Evolutionary conservation across 2,888 invertebrate genomes (phyloP).

Genomic region (Cremastinae sp.): DNA sequence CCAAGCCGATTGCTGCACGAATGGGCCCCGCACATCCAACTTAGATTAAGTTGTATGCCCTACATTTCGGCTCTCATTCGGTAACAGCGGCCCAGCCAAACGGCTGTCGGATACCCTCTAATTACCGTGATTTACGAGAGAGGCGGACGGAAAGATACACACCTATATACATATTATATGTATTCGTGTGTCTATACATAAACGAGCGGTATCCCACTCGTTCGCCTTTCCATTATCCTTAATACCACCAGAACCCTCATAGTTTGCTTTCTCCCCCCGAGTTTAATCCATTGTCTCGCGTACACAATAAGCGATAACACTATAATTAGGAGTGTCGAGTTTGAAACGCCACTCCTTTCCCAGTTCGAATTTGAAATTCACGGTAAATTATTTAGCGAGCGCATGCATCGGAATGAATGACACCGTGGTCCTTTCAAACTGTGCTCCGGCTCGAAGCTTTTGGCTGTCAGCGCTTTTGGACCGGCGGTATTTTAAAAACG

Average conservation of each 20-base stretch:
- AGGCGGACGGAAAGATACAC: conserved; percentile 21
- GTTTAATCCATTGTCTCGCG: conserved; percentile 46
- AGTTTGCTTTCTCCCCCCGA: conserved; percentile 11
- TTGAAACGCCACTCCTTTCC: conserved; percentile 25
- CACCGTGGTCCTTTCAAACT: no score
- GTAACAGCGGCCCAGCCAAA: conserved; percentile 65
- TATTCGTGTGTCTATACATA: background rate
- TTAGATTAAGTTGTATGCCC: conserved; percentile 72
- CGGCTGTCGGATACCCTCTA: conserved; percentile 70
- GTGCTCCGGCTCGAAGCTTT: no score
- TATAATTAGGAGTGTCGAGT: conserved; percentile 23
- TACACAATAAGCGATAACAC: conserved; percentile 47
- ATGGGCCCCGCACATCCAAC: conserved; percentile 64
- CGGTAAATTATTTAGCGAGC: background rate
- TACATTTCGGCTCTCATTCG: conserved; percentile 62
- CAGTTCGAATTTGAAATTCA: no score
- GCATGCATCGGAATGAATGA: no score
- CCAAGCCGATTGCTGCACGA: conserved; percentile 61
- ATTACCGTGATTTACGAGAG: conserved; percentile 70
- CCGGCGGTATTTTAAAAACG: no score
- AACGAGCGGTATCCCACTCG: conserved; percentile 39
- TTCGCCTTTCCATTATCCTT: conserved; percentile 57
- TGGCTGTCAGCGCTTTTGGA: no score
- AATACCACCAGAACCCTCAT: conserved; percentile 32
- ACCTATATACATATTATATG: background rate